phyloP scores from a whole-genome alignment of 2,113 vertebrate genomes.

The Origma solitaria region DNA sequence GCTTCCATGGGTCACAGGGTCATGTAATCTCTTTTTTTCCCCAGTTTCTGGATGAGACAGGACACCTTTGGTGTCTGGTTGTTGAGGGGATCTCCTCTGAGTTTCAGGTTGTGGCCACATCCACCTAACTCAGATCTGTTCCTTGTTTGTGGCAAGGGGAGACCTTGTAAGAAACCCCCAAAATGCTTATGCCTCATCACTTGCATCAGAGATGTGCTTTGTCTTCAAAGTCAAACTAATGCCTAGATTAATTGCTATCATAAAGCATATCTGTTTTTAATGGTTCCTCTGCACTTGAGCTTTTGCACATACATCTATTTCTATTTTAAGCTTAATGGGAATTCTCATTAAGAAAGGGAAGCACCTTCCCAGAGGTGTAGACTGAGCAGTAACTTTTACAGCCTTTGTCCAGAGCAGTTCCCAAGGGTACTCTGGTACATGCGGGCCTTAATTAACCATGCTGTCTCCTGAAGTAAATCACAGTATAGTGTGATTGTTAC shows the following conservation, averaged over 20 bases:
- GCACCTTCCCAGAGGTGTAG: background rate
- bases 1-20: background rate
- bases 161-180: background rate
- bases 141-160: background rate
- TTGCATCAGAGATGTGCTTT: background rate
- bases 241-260: background rate
- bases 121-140: background rate
- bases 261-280: constrained; percentile 5
- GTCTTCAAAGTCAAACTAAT: background rate
- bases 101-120: background rate
- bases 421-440: background rate
- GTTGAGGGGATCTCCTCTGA: background rate
- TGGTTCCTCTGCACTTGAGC: background rate
- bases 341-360: background rate
- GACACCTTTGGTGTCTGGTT: background rate
- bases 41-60: background rate
- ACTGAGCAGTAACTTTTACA: background rate
- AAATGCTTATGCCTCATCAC: background rate
- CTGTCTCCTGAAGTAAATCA: background rate
- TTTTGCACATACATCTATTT: background rate
- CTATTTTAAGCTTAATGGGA: background rate
- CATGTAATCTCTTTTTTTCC: background rate
- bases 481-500: background rate
- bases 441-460: background rate
- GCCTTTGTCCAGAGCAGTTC: background rate